Base-by-base conservation (phyloP, 2,888 invertebrate species). In the Synanthedon tipuliformis region DNA sequence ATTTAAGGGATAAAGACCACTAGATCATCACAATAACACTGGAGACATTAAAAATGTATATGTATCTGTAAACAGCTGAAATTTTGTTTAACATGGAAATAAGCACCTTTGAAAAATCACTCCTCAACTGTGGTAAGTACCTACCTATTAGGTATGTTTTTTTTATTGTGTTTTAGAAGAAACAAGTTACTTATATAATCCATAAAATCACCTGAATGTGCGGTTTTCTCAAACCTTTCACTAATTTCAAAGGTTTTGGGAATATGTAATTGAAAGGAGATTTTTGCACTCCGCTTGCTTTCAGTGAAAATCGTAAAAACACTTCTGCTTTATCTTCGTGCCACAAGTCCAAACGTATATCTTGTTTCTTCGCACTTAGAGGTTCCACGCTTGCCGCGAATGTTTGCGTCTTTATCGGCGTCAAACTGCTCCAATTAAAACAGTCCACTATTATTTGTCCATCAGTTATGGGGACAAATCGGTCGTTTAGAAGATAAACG, bases 221-320 rank as follows among this genome's bases (percentile, higher is more conserved):
- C 1, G 93, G 90, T 59, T 78, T 64, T 50, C 66, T 73, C 48
- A 92, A 72, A 1, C 89, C 89, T 55, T 75, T 75, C 1, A 89
- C 79, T 45, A 81, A 65, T 62, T 91, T 91, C 48, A 93, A 80
- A 15, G 88, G 75, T 45, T 72, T 81, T 0, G 93, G 92, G 63
- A 93, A 92, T 3, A 92, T 77, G 62, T 90, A 93, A 69, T 94
- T 94, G 54, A 88, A 81, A 0, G 94, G 92, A 3, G 91, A 84
- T 1, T 88, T 71, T 41, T 56, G 48, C 1, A 79, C 68, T 0
- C 81, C 83, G 34, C 75, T 68, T 4, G 89, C 80, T 56, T 75
- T 78, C n/a, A 94, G 68, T 2, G 89, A 77, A 56, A 90, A 89
- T 61, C 75, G 80, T 41, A 85, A 61, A 54, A 88, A 86, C 45